These are phyloP conservation scores for Microtus richardsoni DNA, from an alignment of 2,113 vertebrate genomes.

Conservation along the genomic window DNA sequence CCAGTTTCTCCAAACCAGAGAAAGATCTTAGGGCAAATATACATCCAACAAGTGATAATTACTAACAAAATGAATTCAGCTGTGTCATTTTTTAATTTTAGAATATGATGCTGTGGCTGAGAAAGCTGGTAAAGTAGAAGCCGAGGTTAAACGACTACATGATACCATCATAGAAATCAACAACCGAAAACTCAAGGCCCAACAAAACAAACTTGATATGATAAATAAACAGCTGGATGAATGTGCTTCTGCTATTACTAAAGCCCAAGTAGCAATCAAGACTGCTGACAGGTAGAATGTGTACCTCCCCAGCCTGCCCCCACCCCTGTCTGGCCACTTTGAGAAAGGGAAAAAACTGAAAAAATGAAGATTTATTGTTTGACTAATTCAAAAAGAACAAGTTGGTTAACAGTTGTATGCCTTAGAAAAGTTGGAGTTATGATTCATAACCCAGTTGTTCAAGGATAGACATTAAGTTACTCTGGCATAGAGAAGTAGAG, in stretches of 20 bases:
- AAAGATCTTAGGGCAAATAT: not conserved
- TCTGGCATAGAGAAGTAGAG: not conserved
- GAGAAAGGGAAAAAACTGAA: not conserved
- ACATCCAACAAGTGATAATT: not conserved
- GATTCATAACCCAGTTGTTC: not conserved
- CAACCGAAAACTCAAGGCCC: conserved; percentile 93
- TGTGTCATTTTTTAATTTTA: conserved; percentile 71
- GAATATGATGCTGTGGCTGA: conserved; percentile 89
- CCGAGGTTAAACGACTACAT: conserved; percentile 94
- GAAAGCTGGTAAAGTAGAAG: conserved; percentile 91
- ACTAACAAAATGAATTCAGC: not conserved
- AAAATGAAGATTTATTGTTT: not conserved
- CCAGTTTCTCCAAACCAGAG: not conserved
- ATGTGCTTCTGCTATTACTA: conserved; percentile 92
- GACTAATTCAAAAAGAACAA: not conserved
- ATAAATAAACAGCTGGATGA: conserved; percentile 93
- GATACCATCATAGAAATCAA: conserved; percentile 95
- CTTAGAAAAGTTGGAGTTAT: not conserved
- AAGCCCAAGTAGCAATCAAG: conserved; percentile 95
- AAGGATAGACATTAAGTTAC: not conserved
- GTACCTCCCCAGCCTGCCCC: not conserved
- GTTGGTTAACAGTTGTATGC: not conserved
- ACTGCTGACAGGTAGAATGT: conserved; percentile 91
- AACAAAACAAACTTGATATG: conserved; percentile 94
- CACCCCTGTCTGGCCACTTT: not conserved